Conservation (phyloP, 2,888 invertebrate genomes). For the Sclerodermus sp. region DNA sequence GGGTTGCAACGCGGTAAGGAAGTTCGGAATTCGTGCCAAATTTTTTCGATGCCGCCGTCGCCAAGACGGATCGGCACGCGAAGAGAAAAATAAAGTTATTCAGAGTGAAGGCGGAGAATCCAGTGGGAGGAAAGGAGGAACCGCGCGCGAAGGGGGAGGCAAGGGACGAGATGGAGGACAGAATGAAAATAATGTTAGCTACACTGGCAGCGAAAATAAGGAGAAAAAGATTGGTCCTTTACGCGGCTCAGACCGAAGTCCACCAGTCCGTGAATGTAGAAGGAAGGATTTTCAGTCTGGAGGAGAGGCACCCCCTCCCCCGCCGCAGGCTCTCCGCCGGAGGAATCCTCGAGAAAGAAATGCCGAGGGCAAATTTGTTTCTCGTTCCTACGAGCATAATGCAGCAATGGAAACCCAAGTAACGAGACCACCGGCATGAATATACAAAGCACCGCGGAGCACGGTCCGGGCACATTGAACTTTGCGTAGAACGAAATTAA, state of each 20-base stretch:
- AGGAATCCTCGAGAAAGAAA: conserved; percentile 13
- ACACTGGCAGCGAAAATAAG: too few relatives aligned
- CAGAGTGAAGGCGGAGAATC: conserved; percentile 1
- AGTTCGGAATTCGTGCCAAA: conserved; percentile 19
- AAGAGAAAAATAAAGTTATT: conserved; percentile 8
- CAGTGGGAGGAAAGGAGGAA: not conserved
- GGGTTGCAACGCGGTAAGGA: conserved; percentile 6
- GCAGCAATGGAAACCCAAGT: conserved; percentile 19
- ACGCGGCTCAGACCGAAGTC: not conserved
- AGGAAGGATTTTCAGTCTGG: not conserved
- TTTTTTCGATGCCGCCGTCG: conserved; percentile 14
- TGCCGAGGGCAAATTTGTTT: conserved; percentile 10
- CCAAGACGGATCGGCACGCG: conserved; percentile 12
- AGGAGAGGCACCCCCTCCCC: not conserved
- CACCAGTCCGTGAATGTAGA: not conserved
- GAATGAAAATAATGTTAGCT: too few relatives aligned
- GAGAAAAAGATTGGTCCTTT: not conserved
- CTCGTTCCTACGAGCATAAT: too few relatives aligned
- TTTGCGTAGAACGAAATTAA: conserved; percentile 26
- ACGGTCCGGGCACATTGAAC: conserved; percentile 22
- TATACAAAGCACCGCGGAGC: conserved; percentile 21
- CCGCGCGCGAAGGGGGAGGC: not conserved
- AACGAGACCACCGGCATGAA: conserved; percentile 19
- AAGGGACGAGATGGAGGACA: not conserved
- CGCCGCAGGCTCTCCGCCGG: not conserved